phyloP scores from a whole-genome alignment of 2,113 vertebrate genomes.

The Caretta caretta region DNA sequence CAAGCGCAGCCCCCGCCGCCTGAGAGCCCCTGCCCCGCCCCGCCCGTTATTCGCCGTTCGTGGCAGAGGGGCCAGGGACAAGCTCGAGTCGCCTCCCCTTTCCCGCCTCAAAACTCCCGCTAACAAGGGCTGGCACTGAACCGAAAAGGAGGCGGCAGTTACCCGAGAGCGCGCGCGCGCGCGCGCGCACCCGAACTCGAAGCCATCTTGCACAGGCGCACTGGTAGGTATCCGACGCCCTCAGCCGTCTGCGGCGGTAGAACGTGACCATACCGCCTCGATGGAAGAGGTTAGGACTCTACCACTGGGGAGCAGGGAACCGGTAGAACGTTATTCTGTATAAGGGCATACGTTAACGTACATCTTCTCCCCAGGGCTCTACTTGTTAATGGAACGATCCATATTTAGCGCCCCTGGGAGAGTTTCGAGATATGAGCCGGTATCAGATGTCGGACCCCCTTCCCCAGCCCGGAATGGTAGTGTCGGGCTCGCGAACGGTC shows the following conservation, averaged over 20 bases:
- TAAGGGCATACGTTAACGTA: neutral
- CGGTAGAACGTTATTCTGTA: neutral
- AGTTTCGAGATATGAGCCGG: neutral
- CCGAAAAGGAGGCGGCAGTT: accelerated
- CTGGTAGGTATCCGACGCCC: neutral
- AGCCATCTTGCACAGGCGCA: neutral
- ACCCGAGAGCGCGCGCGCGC: accelerated
- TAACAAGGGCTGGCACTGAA: neutral
- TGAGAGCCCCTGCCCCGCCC: neutral
- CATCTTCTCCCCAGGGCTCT: neutral
- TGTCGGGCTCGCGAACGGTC: neutral
- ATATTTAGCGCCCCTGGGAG: neutral
- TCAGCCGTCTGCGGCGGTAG: neutral
- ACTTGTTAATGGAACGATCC: too few relatives aligned
- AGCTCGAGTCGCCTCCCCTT: neutral
- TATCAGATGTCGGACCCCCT: neutral
- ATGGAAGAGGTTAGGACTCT: neutral
- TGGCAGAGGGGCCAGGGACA: neutral
- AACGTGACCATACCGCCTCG: neutral
- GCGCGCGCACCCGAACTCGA: accelerated
- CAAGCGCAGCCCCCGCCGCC: too few relatives aligned
- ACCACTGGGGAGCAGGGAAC: too few relatives aligned
- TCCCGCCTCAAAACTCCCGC: neutral
- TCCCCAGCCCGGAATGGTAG: neutral
- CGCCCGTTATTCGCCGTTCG: neutral